Base-by-base conservation (phyloP, 2,797 vertebrate species). In the Eupleurogrammus muticus region DNA sequence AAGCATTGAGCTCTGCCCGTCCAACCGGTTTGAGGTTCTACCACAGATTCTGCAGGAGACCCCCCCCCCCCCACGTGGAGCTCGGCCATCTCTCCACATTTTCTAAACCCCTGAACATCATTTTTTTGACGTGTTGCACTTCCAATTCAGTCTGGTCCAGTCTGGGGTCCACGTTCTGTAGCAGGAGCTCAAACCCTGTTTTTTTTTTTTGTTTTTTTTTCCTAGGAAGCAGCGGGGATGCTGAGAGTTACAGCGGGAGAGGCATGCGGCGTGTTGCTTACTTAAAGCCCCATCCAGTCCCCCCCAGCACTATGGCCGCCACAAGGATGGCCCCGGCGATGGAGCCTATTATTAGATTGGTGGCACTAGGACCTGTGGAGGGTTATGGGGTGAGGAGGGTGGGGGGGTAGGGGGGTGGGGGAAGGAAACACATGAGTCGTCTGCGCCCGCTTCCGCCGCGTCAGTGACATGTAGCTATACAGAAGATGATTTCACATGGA, bases 201-300 rank as follows among this genome's bases (percentile, higher is more conserved):
- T 94, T 93, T 93, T 93, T n/a, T n/a, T n/a, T n/a, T n/a, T n/a
- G n/a, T n/a, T n/a, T n/a, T n/a, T n/a, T n/a, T n/a, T n/a, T n/a
- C n/a, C n/a, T n/a, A n/a, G 94, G 93, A 97, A 98, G 96, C 96
- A 96, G 95, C 92, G 96, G 94, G 96, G 94, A 95, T 91, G 96
- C 95, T 94, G 6, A 94, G 93, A 94, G 94, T 95, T 94, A 96
- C 87, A 85, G 80, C 94, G 89, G 93, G 95, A 95, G 95, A 97
- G 95, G 95, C 98, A 99, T 98, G 97, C 97, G 91, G 90, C 89
- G 73, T 88, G 86, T 94, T 97, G 96, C 98, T 99, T 99, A 99
- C 98, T 99, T 99, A 99, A 99, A 99, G 93, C 98, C 98, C 98
- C 98, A 99, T 97, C 98, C 98, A 95, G 98, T 99, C 92, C 98